Evolutionary conservation across 2,113 vertebrate species (phyloP), one percentile per base, ranked within the genome.

Genomic region (Pterophyllum scalare): DNA sequence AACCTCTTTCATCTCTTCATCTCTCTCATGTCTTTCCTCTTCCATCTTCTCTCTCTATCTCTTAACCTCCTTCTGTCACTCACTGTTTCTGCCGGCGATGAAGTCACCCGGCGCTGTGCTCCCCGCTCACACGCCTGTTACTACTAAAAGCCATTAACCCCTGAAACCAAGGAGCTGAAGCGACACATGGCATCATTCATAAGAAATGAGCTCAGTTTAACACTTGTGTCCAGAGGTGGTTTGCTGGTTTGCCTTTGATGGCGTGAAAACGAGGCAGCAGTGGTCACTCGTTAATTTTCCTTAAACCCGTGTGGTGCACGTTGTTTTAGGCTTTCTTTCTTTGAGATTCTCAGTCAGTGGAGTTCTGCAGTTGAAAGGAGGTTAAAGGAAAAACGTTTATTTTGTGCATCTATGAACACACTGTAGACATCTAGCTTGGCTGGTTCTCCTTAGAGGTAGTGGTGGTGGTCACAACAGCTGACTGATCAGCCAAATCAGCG

Each of bases 21-120:
- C 22, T 62, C 62, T 59, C 54, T 33, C 56, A 28, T 64, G 38
- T 33, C 49, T 15, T 67, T 38, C 59, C 22, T 26, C 79, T 74
- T 76, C 76, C 49, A n/a, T 84, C 74, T 57, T 31, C 26, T 28
- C 65, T 72, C 65, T 31, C 35, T 67, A 72, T 86, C 54, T 59
- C 58, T 67, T 70, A 75, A 84, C 86, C 87, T 87, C 78, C 26
- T 86, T 88, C 86, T 88, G 83, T 91, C 91, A 81, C 40, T 86
- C 83, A 72, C 5, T 61, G 28, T 52, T 19, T 79, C 56, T 64
- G 59, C 24, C 4, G 4, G 20, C 79, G 87, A 90, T 93, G 89
- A 92, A 86, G 89, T 91, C 91, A 13, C 83, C 84, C 26, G 15
- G 15, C 31, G 35, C 26, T 56, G 72, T 70, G 80, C 57, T 59